Evolutionary conservation across 2,113 vertebrate genomes (phyloP), one percentile per base, ranked within the genome.

Genomic region (Gorsachius goisagi): DNA sequence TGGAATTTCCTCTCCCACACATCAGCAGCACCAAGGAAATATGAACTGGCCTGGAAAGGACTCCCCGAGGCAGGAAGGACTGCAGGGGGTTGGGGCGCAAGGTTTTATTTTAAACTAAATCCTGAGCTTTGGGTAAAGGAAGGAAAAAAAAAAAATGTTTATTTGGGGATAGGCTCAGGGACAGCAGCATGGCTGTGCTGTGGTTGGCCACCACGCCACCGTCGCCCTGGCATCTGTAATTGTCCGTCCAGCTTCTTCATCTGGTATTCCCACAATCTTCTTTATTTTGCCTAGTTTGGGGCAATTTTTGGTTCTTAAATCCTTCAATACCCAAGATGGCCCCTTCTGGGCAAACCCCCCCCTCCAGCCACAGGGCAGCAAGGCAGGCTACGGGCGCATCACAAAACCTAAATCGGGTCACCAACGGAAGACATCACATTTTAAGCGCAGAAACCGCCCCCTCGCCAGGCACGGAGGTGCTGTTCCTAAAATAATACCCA

Each of bases 191-290:
- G 53, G 28, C 53, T 44, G 72, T 12, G 47, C 14, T 3, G 0
- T 11, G 15, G 28, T 33, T 0, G 2, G 32, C 60, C 33, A 37
- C 56, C 55, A 17, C 9, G 1, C 30, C 75, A 32, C 0, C 0
- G 5, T 59, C 3, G 0, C 37, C 19, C 30, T 8, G 44, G 17
- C 3, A 2, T 5, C 33, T n/a, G 0, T 35, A 9, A 9, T 9
- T 0, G 1, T 21, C n/a, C 84, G 16, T 24, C 56, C 90, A 60
- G 16, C 27, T 44, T 67, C 28, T 80, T 59, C 49, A 5, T 4
- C 73, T 69, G 33, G 8, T 37, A n/a, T 68, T 68, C 63, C 59
- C 63, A 37, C 19, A 18, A 1, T 11, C 24, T 5, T 45, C 47
- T 62, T 52, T 44, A n/a, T 74, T 47, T 80, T 72, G 52, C 62